These are phyloP conservation scores for Aethina tumida DNA, from an alignment of 1,140 invertebrate species.

Conservation along the genomic window DNA sequence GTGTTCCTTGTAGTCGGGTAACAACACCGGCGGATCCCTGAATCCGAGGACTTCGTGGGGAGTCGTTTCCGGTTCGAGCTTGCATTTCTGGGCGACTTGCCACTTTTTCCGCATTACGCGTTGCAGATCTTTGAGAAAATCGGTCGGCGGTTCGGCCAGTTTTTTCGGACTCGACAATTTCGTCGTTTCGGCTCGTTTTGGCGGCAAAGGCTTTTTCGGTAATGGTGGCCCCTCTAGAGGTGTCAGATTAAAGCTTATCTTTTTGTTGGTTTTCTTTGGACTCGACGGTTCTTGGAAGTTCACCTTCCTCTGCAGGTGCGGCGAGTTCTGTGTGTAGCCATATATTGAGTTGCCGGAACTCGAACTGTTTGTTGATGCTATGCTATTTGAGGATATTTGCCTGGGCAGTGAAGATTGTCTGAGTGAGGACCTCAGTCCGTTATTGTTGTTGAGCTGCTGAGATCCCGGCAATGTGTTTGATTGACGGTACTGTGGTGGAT, in stretches of 20 bases:
- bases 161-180: conserved; percentile 64
- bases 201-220: conserved; percentile 51
- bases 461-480: conserved; percentile 20
- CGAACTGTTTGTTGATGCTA: conserved; percentile 26
- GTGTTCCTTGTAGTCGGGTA: conserved; percentile 66
- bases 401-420: conserved; percentile 29
- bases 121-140: conserved; percentile 79
- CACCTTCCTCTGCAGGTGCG: conserved; percentile 39
- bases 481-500: conserved; percentile 27
- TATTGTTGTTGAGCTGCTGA: conserved; percentile 24
- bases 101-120: conserved; percentile 89
- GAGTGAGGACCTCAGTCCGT: conserved; percentile 27
- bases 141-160: conserved; percentile 64
- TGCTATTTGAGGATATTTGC: conserved; percentile 30
- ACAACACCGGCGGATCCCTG: conserved; percentile 56
- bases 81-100: conserved; percentile 88
- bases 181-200: conserved; percentile 61
- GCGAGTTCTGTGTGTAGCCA: conserved; percentile 37
- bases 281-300: conserved; percentile 42
- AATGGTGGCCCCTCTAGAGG: conserved; percentile 40
- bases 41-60: conserved; percentile 87
- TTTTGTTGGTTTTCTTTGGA: conserved; percentile 41
- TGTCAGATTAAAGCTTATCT: conserved; percentile 44
- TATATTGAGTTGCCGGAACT: conserved; percentile 22
- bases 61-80: conserved; percentile 69